These are phyloP conservation scores for Axinella damicornis DNA, from an alignment of 37 sponge, comb jelly and placozoan genomes.

Conservation along the genomic window DNA sequence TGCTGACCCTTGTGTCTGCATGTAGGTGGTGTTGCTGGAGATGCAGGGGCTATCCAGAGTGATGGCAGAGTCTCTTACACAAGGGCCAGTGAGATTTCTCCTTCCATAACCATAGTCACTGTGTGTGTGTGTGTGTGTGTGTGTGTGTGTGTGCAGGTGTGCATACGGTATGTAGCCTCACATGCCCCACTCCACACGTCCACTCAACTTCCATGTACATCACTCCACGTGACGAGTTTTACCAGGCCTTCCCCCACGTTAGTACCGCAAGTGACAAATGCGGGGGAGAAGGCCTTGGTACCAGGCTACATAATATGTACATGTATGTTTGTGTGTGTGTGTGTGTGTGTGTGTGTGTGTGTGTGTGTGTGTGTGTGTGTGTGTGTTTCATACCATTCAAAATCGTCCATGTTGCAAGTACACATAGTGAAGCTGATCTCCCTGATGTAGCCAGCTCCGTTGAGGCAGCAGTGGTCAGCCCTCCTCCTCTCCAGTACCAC, in stretches of 20 bases:
- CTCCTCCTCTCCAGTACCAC: conserved; percentile 71
- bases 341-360: not conserved
- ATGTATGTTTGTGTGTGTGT: not conserved
- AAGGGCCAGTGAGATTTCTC: not conserved
- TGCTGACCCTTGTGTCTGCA: no score
- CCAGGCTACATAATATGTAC: no score
- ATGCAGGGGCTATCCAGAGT: not conserved
- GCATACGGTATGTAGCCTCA: not conserved
- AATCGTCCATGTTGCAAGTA: conserved; percentile 80
- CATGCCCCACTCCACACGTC: no score
- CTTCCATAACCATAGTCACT: not conserved
- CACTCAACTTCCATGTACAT: no score
- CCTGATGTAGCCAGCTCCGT: conserved; percentile 66
- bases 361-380: not conserved
- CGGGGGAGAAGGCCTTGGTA: no score
- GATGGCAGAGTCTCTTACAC: not conserved
- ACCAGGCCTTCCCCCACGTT: no score
- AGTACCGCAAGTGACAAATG: no score
- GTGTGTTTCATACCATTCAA: conserved; percentile 76
- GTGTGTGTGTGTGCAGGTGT: not conserved
- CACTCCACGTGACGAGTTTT: no score
- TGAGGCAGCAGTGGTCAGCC: conserved; percentile 70
- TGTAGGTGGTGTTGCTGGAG: not conserved
- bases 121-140: not conserved
- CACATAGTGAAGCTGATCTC: conserved; percentile 45